Conservation (phyloP, 2,888 invertebrate species). For the Congeria kusceri region DNA sequence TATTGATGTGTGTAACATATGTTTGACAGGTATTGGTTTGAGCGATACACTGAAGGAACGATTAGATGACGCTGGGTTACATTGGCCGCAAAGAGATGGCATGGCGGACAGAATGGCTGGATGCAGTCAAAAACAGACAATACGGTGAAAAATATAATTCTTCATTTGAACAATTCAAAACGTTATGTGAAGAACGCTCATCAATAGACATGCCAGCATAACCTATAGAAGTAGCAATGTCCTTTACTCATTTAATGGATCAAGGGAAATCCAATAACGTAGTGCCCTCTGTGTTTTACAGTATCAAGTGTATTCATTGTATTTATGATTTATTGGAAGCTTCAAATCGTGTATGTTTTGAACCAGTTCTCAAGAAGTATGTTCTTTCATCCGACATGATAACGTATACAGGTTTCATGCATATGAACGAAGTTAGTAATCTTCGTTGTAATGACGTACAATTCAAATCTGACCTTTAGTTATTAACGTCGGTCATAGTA, state of each 20-base stretch:
- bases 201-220: conserved; percentile 25
- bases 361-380: no score
- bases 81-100: neutral
- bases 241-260: conserved; percentile 32
- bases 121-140: conserved; percentile 34
- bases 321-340: conserved; percentile 8
- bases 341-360: no score
- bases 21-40: no score
- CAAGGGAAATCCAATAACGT: conserved; percentile 21
- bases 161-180: conserved; percentile 20
- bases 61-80: neutral
- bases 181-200: conserved; percentile 15
- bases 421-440: conserved; percentile 10
- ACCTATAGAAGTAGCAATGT: conserved; percentile 42
- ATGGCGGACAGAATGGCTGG: conserved; percentile 6
- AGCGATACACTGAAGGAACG: no score
- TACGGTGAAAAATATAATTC: conserved; percentile 29
- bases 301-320: conserved; percentile 48
- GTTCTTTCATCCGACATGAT: no score
- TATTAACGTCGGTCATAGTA: conserved; percentile 19
- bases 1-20: no score
- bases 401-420: conserved; percentile 11
- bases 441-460: conserved; percentile 25
- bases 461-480: conserved; percentile 13
- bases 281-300: conserved; percentile 31